A percentile compares a stretch with the other conserved stretches of the same genome.
Conservation (phyloP, 2,888 invertebrate species). For the Tipula confusa region DNA sequence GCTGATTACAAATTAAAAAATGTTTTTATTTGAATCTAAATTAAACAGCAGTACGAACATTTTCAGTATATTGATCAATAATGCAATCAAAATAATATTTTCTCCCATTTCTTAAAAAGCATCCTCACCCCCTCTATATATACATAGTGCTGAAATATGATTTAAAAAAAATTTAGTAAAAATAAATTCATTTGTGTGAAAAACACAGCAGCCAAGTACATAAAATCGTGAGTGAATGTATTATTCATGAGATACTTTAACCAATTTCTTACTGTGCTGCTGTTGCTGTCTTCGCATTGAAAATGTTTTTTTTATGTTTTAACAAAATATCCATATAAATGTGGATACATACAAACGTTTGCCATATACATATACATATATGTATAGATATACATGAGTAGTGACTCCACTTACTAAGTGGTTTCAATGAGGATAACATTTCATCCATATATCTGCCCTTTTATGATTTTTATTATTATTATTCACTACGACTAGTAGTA, state of each 20-base stretch:
- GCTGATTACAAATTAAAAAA: too few relatives aligned
- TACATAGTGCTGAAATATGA: background rate
- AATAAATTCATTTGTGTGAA: background rate
- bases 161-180: background rate
- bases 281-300: background rate
- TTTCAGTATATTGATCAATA: too few relatives aligned
- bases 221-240: background rate
- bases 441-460: background rate
- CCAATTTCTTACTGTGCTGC: background rate
- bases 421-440: background rate
- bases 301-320: background rate
- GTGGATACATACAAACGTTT: background rate
- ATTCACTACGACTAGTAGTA: background rate
- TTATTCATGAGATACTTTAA: background rate
- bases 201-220: background rate
- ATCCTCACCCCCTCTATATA: too few relatives aligned
- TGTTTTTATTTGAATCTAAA: too few relatives aligned
- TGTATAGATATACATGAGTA: too few relatives aligned
- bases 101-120: too few relatives aligned
- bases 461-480: background rate
- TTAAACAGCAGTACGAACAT: too few relatives aligned
- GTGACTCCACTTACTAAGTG: background rate
- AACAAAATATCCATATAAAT: background rate
- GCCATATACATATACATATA: too few relatives aligned
- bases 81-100: too few relatives aligned